Percentiles rank a stretch among this genome's conserved stretches.
Evolutionary conservation across 2,888 invertebrate species (phyloP).

Genomic region (Griposia aprilina): DNA sequence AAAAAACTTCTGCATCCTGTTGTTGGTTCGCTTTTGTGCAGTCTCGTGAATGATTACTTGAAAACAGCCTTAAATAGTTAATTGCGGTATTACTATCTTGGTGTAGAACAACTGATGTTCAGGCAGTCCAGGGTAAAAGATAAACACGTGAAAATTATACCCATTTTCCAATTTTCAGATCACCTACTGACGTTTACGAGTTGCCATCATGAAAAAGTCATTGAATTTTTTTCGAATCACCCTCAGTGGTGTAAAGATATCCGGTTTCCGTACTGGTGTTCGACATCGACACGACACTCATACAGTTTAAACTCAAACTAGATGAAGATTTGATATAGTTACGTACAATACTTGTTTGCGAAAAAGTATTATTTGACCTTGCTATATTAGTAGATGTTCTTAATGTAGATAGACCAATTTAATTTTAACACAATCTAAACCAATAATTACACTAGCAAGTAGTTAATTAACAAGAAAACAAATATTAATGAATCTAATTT

Average conservation of each 20-base stretch:
- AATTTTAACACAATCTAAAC: constrained; percentile 46
- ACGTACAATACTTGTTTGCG: constrained; percentile 27
- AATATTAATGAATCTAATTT: constrained; percentile 57
- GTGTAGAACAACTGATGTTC: not conserved
- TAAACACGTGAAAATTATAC: constrained; percentile 29
- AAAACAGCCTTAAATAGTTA: constrained; percentile 11
- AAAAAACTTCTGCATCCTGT: constrained; percentile 38
- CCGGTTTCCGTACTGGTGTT: constrained; percentile 37
- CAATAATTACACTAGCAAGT: constrained; percentile 13
- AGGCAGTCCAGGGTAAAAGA: not conserved
- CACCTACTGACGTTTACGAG: constrained; percentile 37
- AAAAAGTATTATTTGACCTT: constrained; percentile 43
- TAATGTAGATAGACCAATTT: constrained; percentile 52
- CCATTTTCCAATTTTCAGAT: constrained; percentile 63
- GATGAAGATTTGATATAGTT: constrained; percentile 30
- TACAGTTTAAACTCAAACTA: constrained; percentile 39
- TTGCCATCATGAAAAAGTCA: constrained; percentile 43
- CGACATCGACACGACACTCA: constrained; percentile 45
- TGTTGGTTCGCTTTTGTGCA: constrained; percentile 55
- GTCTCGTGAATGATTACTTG: constrained; percentile 56
- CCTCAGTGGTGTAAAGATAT: constrained; percentile 27
- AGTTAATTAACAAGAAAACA: constrained; percentile 38
- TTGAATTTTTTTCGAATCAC: constrained; percentile 27
- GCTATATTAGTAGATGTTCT: constrained; percentile 38
- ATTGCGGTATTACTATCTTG: not conserved